Base-by-base conservation (phyloP, 2,113 vertebrate species). In the Colius striatus region DNA sequence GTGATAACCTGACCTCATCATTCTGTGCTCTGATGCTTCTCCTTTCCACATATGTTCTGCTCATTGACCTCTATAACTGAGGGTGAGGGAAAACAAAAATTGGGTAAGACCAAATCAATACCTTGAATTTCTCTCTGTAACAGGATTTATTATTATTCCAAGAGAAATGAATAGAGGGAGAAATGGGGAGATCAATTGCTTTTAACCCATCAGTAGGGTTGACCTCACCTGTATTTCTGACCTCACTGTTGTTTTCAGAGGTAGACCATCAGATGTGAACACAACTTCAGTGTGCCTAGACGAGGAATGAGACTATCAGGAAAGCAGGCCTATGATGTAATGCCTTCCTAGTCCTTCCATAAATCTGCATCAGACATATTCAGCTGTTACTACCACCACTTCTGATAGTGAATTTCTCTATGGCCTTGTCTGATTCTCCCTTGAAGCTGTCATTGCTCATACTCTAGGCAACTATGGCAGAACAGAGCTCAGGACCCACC, bases 1-100 rank as follows among this genome's bases (percentile, higher is more conserved):
- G 75, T 77, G 58, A 84, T 83, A 73, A 45, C 94, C 84, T 78
- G 79, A 92, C 95, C 73, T 83, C 72, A 94, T 77, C 66, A 79
- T 74, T 65, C 65, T 76, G 32, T 90, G 67, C 53, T 75, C 84
- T 84, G 38, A 65, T 95, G 43, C 72, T 78, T 77, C 73, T 82
- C 27, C 51, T 87, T 84, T 93, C 78, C 58, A 41, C 23, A 20
- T 61, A 54, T 82, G 53, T 76, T 93, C 94, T 91, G 25, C 82
- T 67, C 36, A 10, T 45, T 77, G 32, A 43, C 82, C 34, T 66
- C n/a, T 58, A 63, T 91, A 87, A 87, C 38, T 53, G 27, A 14
- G 57, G 67, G 19, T 57, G 27, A 63, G 30, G 12, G 16, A 70
- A 82, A 84, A 26, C 36, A 96, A 77, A 65, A 94, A 87, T 63